phyloP scores from a whole-genome alignment of 2,797 vertebrate genomes.

The Malacoctenus gilli region DNA sequence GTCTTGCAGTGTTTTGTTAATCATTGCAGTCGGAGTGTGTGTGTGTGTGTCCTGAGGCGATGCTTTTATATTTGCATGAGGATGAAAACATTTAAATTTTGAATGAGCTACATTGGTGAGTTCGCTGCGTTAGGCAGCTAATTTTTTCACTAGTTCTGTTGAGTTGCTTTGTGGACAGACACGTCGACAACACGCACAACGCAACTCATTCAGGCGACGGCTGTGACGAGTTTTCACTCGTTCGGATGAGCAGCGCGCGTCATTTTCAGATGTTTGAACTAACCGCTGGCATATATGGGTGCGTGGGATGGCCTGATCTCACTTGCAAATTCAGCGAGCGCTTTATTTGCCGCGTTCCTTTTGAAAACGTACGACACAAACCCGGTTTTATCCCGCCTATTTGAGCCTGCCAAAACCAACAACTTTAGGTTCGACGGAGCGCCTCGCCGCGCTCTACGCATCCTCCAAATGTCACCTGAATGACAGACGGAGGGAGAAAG shows the following conservation, averaged over 20 bases:
- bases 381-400: too few species aligned
- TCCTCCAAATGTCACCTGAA: constrained; percentile 45
- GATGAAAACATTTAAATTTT: constrained; percentile 5
- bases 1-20: not conserved
- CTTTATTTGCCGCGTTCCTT: not conserved
- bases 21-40: not conserved
- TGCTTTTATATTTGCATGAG: constrained; percentile 9
- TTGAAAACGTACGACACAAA: too few species aligned
- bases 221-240: not conserved
- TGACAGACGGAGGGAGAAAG: constrained; percentile 59
- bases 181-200: not conserved
- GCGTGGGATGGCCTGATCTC: constrained; percentile 20
- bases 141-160: constrained; percentile 1
- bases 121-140: not conserved
- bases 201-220: constrained; percentile 1
- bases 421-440: constrained; percentile 16
- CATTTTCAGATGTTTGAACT: constrained; percentile 10
- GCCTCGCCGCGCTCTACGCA: constrained; percentile 16
- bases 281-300: constrained; percentile 20
- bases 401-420: not conserved
- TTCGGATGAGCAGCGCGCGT: constrained; percentile 15
- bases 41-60: constrained; percentile 14
- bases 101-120: not conserved
- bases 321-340: constrained; percentile 24
- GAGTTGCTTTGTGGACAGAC: constrained; percentile 17